phyloP scores from a whole-genome alignment of 2,797 vertebrate species.

The Zenarchopterus dispar region DNA sequence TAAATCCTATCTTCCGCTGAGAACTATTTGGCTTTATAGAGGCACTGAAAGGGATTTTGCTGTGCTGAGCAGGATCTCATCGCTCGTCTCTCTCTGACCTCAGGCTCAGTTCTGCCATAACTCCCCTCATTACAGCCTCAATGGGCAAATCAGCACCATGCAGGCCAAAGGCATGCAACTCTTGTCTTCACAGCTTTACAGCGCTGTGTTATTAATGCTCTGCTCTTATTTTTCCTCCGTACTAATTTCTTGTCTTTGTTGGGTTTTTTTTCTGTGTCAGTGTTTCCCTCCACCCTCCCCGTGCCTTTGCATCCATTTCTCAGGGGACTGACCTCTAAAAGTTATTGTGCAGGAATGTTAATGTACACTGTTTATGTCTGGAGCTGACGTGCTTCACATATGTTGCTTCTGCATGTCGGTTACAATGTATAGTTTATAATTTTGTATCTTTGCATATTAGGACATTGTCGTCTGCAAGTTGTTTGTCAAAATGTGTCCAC shows the following conservation, averaged over 20 bases:
- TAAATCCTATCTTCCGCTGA: neutral
- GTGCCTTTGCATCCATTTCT: neutral
- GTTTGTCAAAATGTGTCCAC: no score
- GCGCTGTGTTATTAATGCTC: slow-evolving; percentile 4
- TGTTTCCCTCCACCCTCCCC: neutral
- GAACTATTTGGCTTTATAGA: neutral
- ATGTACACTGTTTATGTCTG: neutral
- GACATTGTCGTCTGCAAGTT: no score
- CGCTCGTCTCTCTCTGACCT: slow-evolving; percentile 41
- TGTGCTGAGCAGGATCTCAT: slow-evolving; percentile 42
- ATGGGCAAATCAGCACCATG: slow-evolving; percentile 52
- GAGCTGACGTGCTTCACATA: neutral
- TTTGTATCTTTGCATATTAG: no score
- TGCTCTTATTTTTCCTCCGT: slow-evolving; percentile 4
- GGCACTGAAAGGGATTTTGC: slow-evolving; percentile 29
- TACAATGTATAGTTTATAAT: no score
- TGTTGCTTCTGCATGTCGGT: no score
- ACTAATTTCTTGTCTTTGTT: neutral
- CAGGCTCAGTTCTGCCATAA: slow-evolving; percentile 49
- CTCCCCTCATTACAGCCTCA: slow-evolving; percentile 60
- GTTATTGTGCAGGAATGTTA: neutral
- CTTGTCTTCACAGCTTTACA: slow-evolving; percentile 27
- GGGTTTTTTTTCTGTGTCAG: slow-evolving; percentile 3
- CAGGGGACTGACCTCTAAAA: neutral
- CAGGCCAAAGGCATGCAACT: slow-evolving; percentile 28